Evolutionary conservation across 2,797 vertebrate species (phyloP).

Genomic region (Pteronotus mesoamericanus): DNA sequence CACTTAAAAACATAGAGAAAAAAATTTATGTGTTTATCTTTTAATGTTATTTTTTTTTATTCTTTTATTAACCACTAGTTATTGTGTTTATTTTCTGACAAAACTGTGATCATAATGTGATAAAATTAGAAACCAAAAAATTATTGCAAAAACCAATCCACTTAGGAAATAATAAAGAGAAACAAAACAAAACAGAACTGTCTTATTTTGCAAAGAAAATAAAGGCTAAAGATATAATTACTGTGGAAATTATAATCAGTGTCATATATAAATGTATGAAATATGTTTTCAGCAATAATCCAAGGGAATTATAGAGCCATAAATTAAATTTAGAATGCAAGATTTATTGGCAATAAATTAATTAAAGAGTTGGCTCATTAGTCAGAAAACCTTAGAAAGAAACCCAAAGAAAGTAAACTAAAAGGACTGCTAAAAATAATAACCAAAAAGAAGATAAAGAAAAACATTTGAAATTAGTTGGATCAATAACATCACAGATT

Average conservation of each 20-base stretch:
- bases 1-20: background rate
- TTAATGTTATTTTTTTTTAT: background rate
- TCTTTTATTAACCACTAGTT: background rate
- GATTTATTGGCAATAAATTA: background rate
- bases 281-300: background rate
- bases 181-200: background rate
- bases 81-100: background rate
- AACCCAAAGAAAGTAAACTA: background rate
- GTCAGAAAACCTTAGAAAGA: background rate
- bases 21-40: background rate
- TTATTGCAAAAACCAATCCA: background rate
- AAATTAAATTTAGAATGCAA: background rate
- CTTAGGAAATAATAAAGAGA: background rate
- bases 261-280: background rate
- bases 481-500: background rate
- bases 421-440: background rate
- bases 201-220: slow-evolving; percentile 2
- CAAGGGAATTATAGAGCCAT: background rate
- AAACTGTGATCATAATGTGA: background rate
- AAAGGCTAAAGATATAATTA: background rate
- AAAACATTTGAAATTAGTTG: background rate
- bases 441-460: background rate
- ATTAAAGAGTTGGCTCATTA: background rate
- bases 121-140: background rate
- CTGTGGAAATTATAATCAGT: background rate